A percentile compares a stretch with the other conserved stretches of the same genome.
phyloP scores from a whole-genome alignment of 1,140 invertebrate genomes.

The Oryctes rhinoceros region DNA sequence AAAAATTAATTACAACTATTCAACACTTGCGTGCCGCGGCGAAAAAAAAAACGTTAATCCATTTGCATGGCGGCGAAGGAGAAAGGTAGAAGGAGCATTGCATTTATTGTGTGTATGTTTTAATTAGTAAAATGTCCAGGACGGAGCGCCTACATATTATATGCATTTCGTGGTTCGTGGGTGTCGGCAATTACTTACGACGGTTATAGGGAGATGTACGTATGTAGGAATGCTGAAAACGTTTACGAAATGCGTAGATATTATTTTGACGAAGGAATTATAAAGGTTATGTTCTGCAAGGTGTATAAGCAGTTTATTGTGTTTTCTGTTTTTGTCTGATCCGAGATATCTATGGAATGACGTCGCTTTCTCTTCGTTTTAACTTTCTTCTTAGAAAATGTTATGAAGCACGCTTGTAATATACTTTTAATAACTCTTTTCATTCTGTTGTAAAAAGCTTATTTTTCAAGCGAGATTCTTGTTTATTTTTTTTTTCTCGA shows the following conservation, averaged over 20 bases:
- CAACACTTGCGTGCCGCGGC: slow-evolving; percentile 5
- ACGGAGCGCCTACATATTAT: background rate
- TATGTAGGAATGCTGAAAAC: background rate
- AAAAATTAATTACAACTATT: slow-evolving; percentile 35
- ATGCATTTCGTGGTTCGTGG: slow-evolving; percentile 10
- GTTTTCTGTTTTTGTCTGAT: no score
- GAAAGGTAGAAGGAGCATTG: background rate
- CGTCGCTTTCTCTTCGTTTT: no score
- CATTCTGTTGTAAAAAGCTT: no score
- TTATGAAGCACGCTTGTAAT: no score
- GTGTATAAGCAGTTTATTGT: no score
- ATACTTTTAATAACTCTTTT: no score
- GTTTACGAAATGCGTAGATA: background rate
- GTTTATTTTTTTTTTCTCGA: no score
- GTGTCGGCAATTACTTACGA: slow-evolving; percentile 1
- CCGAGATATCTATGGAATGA: no score
- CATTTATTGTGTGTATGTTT: background rate
- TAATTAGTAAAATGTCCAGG: slow-evolving; percentile 22
- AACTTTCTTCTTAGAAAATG: no score
- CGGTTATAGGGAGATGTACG: background rate
- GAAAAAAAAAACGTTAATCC: slow-evolving; percentile 18
- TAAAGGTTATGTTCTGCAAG: background rate
- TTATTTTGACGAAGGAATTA: background rate
- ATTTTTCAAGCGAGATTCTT: no score
- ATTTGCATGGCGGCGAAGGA: background rate